These are phyloP conservation scores for Hyposoter dolosus DNA, from an alignment of 2,888 invertebrate genomes.

Conservation along the genomic window DNA sequence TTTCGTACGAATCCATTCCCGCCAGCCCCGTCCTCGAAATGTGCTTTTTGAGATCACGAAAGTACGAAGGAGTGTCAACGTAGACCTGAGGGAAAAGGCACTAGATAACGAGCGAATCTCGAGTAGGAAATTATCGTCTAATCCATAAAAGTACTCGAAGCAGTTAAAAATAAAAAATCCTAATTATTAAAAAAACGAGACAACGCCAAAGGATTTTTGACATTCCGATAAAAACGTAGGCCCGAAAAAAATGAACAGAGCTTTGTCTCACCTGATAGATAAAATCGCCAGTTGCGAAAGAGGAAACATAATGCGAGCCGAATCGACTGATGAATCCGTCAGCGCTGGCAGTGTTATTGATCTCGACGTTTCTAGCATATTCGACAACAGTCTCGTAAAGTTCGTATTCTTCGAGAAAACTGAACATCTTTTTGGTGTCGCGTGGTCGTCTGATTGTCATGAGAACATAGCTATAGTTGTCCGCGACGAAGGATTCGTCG, in stretches of 20 bases:
- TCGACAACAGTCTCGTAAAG: conserved; percentile 90
- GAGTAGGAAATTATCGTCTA: not conserved
- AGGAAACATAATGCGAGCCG: conserved; percentile 95
- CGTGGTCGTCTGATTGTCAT: conserved; percentile 91
- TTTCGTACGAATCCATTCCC: conserved; percentile 85
- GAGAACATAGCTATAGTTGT: conserved; percentile 92
- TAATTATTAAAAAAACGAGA: not conserved
- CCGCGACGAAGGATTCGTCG: conserved; percentile 92
- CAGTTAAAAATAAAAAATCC: not conserved
- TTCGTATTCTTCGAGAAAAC: conserved; percentile 87
- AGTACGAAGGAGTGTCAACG: conserved; percentile 93
- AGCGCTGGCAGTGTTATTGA: conserved; percentile 91
- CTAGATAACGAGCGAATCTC: not conserved
- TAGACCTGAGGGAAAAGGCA: conserved; percentile 88
- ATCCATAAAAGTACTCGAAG: not conserved
- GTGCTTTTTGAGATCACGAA: conserved; percentile 92
- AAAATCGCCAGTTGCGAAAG: conserved; percentile 95
- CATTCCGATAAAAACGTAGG: not conserved
- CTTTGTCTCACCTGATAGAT: conserved; percentile 91
- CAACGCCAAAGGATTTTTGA: too few species aligned
- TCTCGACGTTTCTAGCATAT: conserved; percentile 88
- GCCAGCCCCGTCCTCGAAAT: conserved; percentile 89
- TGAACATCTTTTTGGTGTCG: conserved; percentile 89
- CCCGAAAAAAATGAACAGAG: not conserved
- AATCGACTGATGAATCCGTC: conserved; percentile 93